Percentiles rank a stretch among this genome's conserved stretches.
These are phyloP conservation scores for Byasa hedistus DNA, from an alignment of 2,888 invertebrate genomes.

Conservation along the genomic window DNA sequence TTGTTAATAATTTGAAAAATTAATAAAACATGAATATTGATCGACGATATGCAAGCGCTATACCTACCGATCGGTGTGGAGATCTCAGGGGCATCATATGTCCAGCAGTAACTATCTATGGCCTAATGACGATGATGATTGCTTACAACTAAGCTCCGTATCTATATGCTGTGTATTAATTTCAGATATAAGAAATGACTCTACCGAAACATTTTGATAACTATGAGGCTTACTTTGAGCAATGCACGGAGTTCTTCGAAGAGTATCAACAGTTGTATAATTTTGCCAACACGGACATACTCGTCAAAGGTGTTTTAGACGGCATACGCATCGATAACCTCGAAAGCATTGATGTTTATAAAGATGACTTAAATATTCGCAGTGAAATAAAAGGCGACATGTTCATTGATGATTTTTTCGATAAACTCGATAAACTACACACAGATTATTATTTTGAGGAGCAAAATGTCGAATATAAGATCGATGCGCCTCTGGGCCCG, in stretches of 20 bases:
- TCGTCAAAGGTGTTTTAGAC: slow-evolving; percentile 77
- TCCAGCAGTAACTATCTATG: no score
- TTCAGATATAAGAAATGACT: slow-evolving; percentile 46
- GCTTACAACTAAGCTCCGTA: not conserved
- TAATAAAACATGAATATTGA: no score
- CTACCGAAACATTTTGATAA: slow-evolving; percentile 49
- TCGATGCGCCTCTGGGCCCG: slow-evolving; percentile 63
- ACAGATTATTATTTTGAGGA: slow-evolving; percentile 38
- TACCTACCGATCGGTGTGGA: no score
- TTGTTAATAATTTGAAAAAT: no score
- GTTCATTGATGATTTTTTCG: slow-evolving; percentile 49
- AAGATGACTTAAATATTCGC: slow-evolving; percentile 38
- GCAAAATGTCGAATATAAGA: slow-evolving; percentile 39
- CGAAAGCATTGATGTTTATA: slow-evolving; percentile 42
- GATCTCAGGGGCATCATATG: no score
- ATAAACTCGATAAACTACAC: slow-evolving; percentile 44
- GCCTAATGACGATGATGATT: no score
- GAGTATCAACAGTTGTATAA: slow-evolving; percentile 82
- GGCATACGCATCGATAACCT: slow-evolving; percentile 68
- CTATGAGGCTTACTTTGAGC: slow-evolving; percentile 76
- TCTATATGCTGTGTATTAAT: slow-evolving; percentile 2
- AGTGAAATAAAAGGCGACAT: slow-evolving; percentile 32
- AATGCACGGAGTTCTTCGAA: slow-evolving; percentile 78
- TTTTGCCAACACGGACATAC: slow-evolving; percentile 82
- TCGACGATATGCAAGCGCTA: no score